Conservation (phyloP, 2,888 invertebrate genomes). For the Nesidiocoris tenuis region DNA sequence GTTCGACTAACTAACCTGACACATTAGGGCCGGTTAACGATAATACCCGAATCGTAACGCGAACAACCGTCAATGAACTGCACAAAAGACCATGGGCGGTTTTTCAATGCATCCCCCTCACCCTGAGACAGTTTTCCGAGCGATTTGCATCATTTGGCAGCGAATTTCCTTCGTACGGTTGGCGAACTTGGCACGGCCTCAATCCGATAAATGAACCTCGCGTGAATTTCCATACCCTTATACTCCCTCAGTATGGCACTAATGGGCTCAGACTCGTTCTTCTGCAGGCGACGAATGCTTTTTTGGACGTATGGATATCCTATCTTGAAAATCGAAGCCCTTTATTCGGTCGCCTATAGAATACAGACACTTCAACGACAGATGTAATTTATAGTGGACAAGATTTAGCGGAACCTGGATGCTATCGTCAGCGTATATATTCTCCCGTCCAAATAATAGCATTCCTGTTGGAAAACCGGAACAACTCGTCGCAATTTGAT, state of each 20-base stretch:
- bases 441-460: no score
- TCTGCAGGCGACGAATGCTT: background rate
- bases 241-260: background rate
- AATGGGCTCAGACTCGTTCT: background rate
- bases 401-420: no score
- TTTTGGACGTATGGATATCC: background rate
- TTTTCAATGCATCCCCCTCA: background rate
- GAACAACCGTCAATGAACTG: background rate
- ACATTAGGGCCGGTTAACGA: no score
- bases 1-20: no score
- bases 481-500: no score
- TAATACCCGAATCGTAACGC: no score
- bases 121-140: background rate
- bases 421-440: no score
- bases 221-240: background rate
- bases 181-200: constrained; percentile 14
- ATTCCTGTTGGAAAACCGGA: no score
- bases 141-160: constrained; percentile 17
- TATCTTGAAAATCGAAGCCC: background rate
- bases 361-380: background rate
- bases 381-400: background rate
- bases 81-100: background rate
- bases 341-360: background rate
- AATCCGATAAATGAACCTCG: constrained; percentile 11
- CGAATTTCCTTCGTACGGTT: background rate